phyloP scores from a whole-genome alignment of 1,140 invertebrate genomes.

The Saxidomus purpurata region DNA sequence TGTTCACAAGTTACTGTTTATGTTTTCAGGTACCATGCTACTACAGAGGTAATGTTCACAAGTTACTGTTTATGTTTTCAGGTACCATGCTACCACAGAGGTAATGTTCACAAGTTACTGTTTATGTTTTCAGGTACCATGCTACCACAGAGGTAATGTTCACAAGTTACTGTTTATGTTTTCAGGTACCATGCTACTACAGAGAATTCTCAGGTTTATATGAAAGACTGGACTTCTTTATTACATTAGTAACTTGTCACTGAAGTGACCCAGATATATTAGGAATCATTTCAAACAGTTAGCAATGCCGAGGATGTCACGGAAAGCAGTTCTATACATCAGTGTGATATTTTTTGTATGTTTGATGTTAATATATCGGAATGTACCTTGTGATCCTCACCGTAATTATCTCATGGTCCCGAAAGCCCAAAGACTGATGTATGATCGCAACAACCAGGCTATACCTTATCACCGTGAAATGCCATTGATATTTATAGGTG shows the following conservation, averaged over 20 bases:
- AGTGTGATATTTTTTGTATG: background rate
- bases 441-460: conserved; percentile 75
- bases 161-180: no score
- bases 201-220: background rate
- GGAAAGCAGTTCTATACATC: conserved; percentile 1
- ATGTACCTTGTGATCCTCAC: background rate
- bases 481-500: conserved; percentile 98
- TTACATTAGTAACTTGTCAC: background rate
- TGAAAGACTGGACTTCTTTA: background rate
- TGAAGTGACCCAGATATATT: background rate
- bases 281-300: background rate
- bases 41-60: no score
- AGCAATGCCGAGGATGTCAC: conserved; percentile 34
- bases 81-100: no score
- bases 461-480: conserved; percentile 91
- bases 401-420: conserved; percentile 79
- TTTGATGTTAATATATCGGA: conserved; percentile 7
- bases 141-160: no score
- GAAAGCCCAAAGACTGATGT: conserved; percentile 72
- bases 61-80: no score
- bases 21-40: no score
- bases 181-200: conserved; percentile 2
- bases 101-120: no score
- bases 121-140: no score
- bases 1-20: no score